Conservation (phyloP, 2,797 vertebrate genomes). For the Anas bahamensis region DNA sequence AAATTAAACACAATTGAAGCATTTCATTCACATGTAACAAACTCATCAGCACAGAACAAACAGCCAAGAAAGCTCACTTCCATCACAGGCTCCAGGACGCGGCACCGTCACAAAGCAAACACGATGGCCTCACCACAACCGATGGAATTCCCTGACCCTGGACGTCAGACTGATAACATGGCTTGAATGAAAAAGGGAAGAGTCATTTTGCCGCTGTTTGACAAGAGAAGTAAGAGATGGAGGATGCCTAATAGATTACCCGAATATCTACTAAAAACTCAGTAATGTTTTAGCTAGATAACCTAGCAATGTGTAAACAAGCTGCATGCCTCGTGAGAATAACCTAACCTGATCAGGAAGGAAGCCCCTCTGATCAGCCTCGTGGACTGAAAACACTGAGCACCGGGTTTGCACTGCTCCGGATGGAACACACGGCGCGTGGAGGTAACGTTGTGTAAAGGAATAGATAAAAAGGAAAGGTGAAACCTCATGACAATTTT, state of each 20-base stretch:
- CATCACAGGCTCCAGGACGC: not conserved
- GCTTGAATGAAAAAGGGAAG: not conserved
- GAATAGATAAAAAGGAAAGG: not conserved
- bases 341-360: not conserved
- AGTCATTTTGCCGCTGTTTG: not conserved
- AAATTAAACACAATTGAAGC: conserved; percentile 68
- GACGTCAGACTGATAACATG: not conserved
- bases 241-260: conserved; percentile 15
- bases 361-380: not conserved
- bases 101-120: not conserved
- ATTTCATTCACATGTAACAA: conserved; percentile 46
- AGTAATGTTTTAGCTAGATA: not conserved
- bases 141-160: not conserved
- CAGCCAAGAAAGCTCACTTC: not conserved
- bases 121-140: not conserved
- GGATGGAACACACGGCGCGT: not conserved
- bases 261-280: not conserved
- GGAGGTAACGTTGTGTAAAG: not conserved
- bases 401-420: not conserved
- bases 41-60: conserved; percentile 46
- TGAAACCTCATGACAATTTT: not conserved
- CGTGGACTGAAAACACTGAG: not conserved
- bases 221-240: not conserved
- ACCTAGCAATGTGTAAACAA: conserved; percentile 19
- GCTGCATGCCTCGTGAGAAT: not conserved